phyloP scores from a whole-genome alignment of 2,888 invertebrate genomes.

The Argyresthia albistria region DNA sequence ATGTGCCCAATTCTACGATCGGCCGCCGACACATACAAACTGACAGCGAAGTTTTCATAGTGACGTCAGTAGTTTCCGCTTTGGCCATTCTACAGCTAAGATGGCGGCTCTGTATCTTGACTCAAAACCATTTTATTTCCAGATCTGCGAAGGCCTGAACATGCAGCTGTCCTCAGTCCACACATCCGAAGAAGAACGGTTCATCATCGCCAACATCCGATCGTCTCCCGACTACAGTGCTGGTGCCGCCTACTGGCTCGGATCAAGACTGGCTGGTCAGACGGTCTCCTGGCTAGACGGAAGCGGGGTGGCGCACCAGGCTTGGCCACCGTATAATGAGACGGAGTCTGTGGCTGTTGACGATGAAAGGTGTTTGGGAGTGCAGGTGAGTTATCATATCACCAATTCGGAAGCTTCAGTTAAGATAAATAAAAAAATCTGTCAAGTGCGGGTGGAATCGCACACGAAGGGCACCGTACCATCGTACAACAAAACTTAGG shows the following conservation, averaged over 20 bases:
- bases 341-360: slow-evolving; percentile 40
- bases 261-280: slow-evolving; percentile 52
- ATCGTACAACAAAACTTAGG: no score
- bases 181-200: slow-evolving; percentile 78
- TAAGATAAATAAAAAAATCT: no score
- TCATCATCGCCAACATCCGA: slow-evolving; percentile 78
- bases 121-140: background rate
- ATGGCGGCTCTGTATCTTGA: no score
- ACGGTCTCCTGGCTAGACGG: slow-evolving; percentile 75
- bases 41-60: no score
- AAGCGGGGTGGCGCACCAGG: slow-evolving; percentile 72
- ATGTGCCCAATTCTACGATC: no score
- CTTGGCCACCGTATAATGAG: slow-evolving; percentile 75
- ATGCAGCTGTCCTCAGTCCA: slow-evolving; percentile 80
- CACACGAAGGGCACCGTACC: no score
- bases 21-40: no score
- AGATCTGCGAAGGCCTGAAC: slow-evolving; percentile 81
- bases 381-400: slow-evolving; percentile 33
- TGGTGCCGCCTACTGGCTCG: slow-evolving; percentile 82
- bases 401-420: background rate
- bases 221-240: slow-evolving; percentile 81
- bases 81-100: no score
- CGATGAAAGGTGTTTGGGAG: slow-evolving; percentile 47
- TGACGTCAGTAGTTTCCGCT: no score
- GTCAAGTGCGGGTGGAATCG: no score